These are phyloP conservation scores for Hypothenemus hampei DNA, from an alignment of 1,140 invertebrate genomes.

Conservation along the genomic window DNA sequence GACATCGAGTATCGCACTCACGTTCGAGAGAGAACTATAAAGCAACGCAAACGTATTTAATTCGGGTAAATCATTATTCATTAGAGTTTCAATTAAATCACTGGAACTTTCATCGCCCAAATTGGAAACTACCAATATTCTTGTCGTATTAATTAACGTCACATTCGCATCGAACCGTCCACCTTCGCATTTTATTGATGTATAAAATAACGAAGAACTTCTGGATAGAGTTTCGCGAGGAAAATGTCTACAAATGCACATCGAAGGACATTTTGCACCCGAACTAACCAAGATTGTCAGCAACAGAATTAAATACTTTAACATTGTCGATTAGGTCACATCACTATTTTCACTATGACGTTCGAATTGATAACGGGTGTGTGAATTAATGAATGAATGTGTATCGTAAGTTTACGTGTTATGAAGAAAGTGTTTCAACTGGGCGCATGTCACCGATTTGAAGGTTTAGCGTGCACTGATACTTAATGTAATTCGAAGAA, in stretches of 20 bases:
- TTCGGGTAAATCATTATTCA: constrained; percentile 12
- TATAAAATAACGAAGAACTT: constrained; percentile 20
- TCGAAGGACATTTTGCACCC: constrained; percentile 24
- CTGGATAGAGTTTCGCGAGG: constrained; percentile 15
- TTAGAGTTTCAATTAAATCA: constrained; percentile 9
- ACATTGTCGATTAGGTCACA: constrained; percentile 26
- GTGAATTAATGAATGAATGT: background rate
- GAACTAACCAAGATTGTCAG: constrained; percentile 12
- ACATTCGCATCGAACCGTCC: constrained; percentile 7
- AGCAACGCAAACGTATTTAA: constrained; percentile 16
- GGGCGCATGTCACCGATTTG: constrained; percentile 3
- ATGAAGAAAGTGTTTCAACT: background rate
- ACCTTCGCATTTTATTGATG: constrained; percentile 15
- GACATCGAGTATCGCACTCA: constrained; percentile 37
- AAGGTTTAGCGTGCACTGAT: constrained; percentile 18
- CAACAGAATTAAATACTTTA: constrained; percentile 20
- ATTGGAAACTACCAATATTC: constrained; percentile 15
- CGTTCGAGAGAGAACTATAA: constrained; percentile 19
- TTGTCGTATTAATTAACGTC: constrained; percentile 24
- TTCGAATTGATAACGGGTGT: background rate
- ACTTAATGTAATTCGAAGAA: constrained; percentile 16
- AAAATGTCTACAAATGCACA: constrained; percentile 30
- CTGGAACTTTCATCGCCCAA: constrained; percentile 14
- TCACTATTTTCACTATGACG: constrained; percentile 1
- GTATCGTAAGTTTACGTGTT: constrained; percentile 17